Conservation (phyloP, 2,797 vertebrate species). For the Neostethus bicornis region DNA sequence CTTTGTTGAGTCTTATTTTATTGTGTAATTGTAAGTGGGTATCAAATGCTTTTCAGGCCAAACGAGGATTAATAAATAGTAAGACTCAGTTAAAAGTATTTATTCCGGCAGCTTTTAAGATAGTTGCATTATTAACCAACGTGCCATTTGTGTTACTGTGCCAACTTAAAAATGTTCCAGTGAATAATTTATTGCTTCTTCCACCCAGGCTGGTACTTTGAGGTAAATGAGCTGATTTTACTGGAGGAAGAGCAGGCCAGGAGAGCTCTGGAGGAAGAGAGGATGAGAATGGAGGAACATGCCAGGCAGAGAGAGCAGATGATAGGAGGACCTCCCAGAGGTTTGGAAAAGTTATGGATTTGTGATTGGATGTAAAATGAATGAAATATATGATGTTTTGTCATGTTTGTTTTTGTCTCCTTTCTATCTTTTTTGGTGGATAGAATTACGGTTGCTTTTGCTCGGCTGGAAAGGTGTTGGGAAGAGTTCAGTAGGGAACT, state of each 20-base stretch:
- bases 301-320: conserved; percentile 75
- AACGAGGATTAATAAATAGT: too few relatives aligned
- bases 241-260: conserved; percentile 72
- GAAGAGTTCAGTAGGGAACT: conserved; percentile 82
- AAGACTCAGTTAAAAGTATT: not conserved
- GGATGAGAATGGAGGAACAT: conserved; percentile 76
- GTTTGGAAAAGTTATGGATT: conserved; percentile 43
- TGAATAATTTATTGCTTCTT: not conserved
- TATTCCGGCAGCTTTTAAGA: not conserved
- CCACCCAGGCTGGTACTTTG: conserved; percentile 78
- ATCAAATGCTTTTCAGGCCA: too few relatives aligned
- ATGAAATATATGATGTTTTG: not conserved
- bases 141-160: not conserved
- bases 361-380: conserved; percentile 2
- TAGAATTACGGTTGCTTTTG: conserved; percentile 78
- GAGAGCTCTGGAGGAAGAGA: conserved; percentile 75
- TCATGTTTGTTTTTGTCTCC: not conserved
- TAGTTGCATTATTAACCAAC: conserved; percentile 8
- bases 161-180: not conserved
- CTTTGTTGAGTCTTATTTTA: too few relatives aligned
- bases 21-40: too few relatives aligned
- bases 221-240: conserved; percentile 77
- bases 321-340: conserved; percentile 82
- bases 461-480: conserved; percentile 83
- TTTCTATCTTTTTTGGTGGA: not conserved